Evolutionary conservation across 1,140 invertebrate species (phyloP).

Genomic region (Tribolium madens): DNA sequence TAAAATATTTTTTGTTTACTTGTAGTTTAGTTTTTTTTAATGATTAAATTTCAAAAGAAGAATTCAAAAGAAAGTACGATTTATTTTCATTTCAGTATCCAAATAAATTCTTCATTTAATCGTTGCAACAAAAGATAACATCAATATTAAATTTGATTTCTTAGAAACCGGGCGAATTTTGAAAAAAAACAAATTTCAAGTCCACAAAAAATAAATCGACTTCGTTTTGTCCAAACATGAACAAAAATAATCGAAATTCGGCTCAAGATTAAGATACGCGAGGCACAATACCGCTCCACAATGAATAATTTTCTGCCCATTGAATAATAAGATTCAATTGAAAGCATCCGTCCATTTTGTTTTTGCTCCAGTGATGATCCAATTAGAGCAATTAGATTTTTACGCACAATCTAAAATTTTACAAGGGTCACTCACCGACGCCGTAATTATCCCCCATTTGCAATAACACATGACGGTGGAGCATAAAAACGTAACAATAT

Average conservation of each 20-base stretch:
- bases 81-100: too few species aligned
- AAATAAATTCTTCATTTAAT: too few species aligned
- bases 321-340: constrained; percentile 45
- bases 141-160: too few species aligned
- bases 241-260: neutral
- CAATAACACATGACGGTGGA: neutral
- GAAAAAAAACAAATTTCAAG: too few species aligned
- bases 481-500: constrained; percentile 5
- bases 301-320: constrained; percentile 51
- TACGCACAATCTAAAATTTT: neutral
- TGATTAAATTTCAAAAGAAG: too few species aligned
- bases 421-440: constrained; percentile 22
- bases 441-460: neutral
- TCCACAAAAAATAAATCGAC: too few species aligned
- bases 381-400: neutral
- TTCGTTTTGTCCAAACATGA: too few species aligned
- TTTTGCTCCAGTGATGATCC: constrained; percentile 36
- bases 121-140: too few species aligned
- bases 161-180: too few species aligned
- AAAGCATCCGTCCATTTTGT: constrained; percentile 48
- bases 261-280: neutral
- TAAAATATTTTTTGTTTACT: too few species aligned
- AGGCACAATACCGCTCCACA: constrained; percentile 17
- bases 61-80: too few species aligned
- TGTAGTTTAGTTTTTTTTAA: too few species aligned